Evolutionary conservation across 2,888 invertebrate species (phyloP).

Genomic region (Reticulitermes lucifugus): DNA sequence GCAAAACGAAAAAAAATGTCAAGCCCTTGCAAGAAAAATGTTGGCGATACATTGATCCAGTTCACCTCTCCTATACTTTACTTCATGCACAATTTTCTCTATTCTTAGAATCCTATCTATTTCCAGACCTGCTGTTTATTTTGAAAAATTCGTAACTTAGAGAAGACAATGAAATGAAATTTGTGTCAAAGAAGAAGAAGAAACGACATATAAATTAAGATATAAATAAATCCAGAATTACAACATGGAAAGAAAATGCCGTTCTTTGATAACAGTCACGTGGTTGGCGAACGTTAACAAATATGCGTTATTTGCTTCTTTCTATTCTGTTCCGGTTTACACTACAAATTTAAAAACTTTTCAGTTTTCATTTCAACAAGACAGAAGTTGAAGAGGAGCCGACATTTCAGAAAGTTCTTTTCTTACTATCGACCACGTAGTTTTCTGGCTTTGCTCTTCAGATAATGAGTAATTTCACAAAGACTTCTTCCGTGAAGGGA

Average conservation of each 20-base stretch:
- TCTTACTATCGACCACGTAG: not conserved
- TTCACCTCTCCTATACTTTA: not conserved
- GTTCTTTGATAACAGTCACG: not conserved
- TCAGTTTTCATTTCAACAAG: not conserved
- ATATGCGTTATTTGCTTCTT: not conserved
- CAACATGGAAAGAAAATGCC: not conserved
- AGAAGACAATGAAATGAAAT: not conserved
- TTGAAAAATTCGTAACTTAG: not conserved
- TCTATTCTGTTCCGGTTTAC: not conserved
- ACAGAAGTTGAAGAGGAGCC: not conserved
- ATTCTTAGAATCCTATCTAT: not conserved
- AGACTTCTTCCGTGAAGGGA: not conserved
- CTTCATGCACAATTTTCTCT: not conserved
- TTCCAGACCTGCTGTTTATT: not conserved
- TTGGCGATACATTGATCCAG: too few species aligned
- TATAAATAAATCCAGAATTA: not conserved
- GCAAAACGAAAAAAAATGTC: too few species aligned
- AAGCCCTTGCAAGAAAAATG: too few species aligned
- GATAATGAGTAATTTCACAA: not conserved
- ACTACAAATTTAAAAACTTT: not conserved
- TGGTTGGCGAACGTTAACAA: not conserved
- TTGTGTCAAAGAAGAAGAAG: not conserved
- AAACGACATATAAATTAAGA: not conserved
- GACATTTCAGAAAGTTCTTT: not conserved
- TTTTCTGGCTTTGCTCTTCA: not conserved